Conservation (phyloP, 2,113 vertebrate genomes). For the Parus major region DNA sequence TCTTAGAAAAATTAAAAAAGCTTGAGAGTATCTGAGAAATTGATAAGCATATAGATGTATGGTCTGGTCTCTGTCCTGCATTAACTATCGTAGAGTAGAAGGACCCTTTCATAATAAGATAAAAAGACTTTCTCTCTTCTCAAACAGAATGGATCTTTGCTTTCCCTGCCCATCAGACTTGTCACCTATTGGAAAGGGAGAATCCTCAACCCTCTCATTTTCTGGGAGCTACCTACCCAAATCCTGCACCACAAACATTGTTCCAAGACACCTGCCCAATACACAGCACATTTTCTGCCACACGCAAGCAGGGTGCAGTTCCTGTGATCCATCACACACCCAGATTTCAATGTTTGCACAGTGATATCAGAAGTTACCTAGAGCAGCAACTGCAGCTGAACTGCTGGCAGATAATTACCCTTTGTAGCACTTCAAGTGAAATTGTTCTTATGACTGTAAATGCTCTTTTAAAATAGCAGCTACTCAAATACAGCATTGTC, state of each 20-base stretch:
- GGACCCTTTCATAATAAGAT: background rate
- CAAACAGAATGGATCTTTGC: rapidly evolving
- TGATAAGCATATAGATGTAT: background rate
- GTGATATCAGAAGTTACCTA: background rate
- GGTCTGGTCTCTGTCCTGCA: too few relatives aligned
- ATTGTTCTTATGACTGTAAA: background rate
- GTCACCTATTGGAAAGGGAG: background rate
- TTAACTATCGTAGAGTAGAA: rapidly evolving
- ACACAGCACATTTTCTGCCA: rapidly evolving
- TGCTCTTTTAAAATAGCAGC: background rate
- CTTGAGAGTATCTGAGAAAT: background rate
- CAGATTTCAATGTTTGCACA: background rate
- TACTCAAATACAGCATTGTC: background rate
- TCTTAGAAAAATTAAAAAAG: background rate
- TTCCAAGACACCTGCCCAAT: background rate
- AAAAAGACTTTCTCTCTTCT: background rate
- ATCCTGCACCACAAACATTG: background rate
- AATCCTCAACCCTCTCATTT: background rate
- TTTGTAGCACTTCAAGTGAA: background rate
- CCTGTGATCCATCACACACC: background rate
- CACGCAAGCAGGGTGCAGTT: background rate
- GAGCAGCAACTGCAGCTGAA: background rate
- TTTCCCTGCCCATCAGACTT: background rate
- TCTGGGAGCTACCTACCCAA: background rate
- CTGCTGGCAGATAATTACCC: background rate